Conservation (phyloP, 2,113 vertebrate genomes). For the Synchiropus splendidus region DNA sequence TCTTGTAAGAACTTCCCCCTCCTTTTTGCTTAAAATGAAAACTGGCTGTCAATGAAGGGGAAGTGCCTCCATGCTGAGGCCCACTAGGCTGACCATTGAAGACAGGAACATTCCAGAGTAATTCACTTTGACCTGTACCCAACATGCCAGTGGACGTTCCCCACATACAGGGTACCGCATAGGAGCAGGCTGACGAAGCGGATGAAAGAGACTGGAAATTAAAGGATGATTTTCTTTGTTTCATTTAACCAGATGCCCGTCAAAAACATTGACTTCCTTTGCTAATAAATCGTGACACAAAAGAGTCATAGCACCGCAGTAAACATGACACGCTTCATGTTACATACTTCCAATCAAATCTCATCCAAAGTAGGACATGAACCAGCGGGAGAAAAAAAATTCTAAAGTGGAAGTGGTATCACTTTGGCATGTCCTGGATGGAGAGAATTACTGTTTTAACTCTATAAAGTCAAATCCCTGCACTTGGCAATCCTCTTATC, state of each 20-base stretch:
- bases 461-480: constrained; percentile 59
- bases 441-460: constrained; percentile 57
- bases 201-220: no score
- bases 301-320: background rate
- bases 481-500: constrained; percentile 55
- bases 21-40: constrained; percentile 15
- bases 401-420: constrained; percentile 16
- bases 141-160: constrained; percentile 34
- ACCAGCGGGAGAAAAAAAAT: background rate
- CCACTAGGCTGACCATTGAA: constrained; percentile 38
- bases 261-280: no score
- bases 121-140: constrained; percentile 69
- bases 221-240: no score
- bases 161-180: constrained; percentile 24
- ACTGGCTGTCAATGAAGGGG: constrained; percentile 46
- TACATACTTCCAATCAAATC: constrained; percentile 2
- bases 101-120: constrained; percentile 59
- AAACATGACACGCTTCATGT: no score
- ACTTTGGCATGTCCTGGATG: constrained; percentile 6
- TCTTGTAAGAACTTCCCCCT: constrained; percentile 20
- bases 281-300: no score
- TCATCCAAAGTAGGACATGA: constrained; percentile 20
- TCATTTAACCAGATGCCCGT: no score
- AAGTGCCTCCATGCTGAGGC: constrained; percentile 55
- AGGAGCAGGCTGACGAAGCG: constrained; percentile 11